A percentile compares a stretch with the other conserved stretches of the same genome.
Conservation (phyloP, 2,888 invertebrate genomes). For the Aporophyla lueneburgensis region DNA sequence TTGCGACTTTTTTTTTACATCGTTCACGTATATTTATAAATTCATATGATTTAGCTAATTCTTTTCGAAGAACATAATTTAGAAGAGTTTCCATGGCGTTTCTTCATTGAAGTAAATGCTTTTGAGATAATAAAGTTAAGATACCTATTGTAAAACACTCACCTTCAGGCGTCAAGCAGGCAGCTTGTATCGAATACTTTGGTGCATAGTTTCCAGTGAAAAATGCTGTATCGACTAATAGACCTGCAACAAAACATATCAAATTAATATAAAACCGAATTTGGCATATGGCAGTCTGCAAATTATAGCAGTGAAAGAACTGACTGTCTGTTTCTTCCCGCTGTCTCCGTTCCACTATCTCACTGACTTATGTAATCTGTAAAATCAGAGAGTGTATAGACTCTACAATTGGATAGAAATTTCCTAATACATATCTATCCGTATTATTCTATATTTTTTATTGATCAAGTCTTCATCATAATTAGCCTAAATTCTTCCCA, state of each 20-base stretch:
- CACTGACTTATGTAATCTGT: neutral
- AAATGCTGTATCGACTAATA: constrained; percentile 91
- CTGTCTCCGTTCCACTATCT: neutral
- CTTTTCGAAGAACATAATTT: too few species aligned
- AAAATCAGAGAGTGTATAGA: neutral
- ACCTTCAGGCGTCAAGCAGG: constrained; percentile 82
- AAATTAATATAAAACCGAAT: neutral
- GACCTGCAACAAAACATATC: constrained; percentile 75
- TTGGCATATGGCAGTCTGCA: neutral
- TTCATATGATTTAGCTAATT: too few species aligned
- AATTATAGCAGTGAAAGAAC: neutral
- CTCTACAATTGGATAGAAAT: neutral
- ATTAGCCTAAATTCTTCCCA: too few species aligned
- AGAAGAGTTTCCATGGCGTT: too few species aligned
- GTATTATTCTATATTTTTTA: neutral
- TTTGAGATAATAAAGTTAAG: too few species aligned
- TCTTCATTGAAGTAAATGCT: too few species aligned
- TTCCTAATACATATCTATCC: too few species aligned
- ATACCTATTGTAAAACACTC: neutral
- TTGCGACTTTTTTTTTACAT: too few species aligned
- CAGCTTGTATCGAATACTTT: constrained; percentile 92
- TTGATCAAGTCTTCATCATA: constrained; percentile 7
- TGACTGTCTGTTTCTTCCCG: neutral
- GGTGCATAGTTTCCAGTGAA: constrained; percentile 92
- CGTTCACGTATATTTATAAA: too few species aligned